phyloP scores from a whole-genome alignment of 1,140 invertebrate genomes.

The Scaptomyza pallida region DNA sequence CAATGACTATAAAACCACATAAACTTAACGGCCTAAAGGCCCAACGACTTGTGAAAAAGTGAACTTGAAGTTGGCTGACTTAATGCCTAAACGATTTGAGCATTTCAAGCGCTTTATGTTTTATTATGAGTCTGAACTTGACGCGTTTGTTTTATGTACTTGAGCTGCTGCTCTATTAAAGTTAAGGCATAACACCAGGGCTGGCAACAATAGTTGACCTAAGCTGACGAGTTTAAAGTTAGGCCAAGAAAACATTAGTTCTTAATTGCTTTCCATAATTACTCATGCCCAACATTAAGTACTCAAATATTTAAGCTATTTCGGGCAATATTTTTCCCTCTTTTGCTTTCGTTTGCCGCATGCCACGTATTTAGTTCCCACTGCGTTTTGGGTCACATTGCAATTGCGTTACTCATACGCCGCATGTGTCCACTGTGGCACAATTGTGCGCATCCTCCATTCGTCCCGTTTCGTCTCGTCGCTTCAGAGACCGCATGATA shows the following conservation, averaged over 20 bases:
- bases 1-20: slow-evolving; percentile 33
- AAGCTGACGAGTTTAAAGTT: neutral
- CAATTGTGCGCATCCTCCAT: slow-evolving; percentile 1
- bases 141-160: slow-evolving; percentile 11
- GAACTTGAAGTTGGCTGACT: slow-evolving; percentile 33
- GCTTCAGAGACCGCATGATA: slow-evolving; percentile 22
- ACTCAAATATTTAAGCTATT: neutral
- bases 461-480: slow-evolving; percentile 4
- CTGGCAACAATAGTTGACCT: neutral
- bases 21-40: slow-evolving; percentile 16
- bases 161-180: slow-evolving; percentile 30
- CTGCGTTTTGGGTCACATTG: slow-evolving; percentile 24
- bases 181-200: neutral
- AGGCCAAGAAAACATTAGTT: neutral
- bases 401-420: slow-evolving; percentile 49
- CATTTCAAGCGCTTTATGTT: slow-evolving; percentile 4
- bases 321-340: neutral
- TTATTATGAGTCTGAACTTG: slow-evolving; percentile 27
- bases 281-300: neutral
- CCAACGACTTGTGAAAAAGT: slow-evolving; percentile 20
- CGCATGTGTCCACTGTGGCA: slow-evolving; percentile 33
- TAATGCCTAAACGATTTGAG: slow-evolving; percentile 4
- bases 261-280: neutral
- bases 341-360: slow-evolving; percentile 7
- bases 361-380: neutral